Evolutionary conservation across 64 coral and sea anemone species (phyloP).

Genomic region (Stylophora pistillata): DNA sequence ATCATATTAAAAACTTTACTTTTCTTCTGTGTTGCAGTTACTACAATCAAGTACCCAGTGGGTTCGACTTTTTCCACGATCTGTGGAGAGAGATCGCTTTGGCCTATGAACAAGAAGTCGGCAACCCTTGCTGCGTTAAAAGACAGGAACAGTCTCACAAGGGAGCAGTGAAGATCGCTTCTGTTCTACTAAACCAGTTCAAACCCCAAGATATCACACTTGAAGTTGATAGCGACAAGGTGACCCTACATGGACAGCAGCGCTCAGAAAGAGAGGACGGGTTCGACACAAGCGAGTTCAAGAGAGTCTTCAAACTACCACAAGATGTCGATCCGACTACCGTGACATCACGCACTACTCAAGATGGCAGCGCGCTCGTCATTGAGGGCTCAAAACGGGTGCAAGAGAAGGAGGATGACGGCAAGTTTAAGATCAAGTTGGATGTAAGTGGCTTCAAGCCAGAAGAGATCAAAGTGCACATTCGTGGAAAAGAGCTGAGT

Average conservation of each 20-base stretch:
- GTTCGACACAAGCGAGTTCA: conserved; percentile 71
- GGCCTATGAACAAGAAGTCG: neutral
- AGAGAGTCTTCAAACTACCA: conserved; percentile 61
- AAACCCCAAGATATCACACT: conserved; percentile 54
- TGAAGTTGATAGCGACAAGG: conserved; percentile 31
- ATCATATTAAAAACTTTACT: neutral
- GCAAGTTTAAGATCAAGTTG: conserved; percentile 73
- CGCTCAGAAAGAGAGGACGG: conserved; percentile 62
- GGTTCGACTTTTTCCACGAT: neutral
- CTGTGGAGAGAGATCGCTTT: neutral
- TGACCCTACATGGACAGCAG: conserved; percentile 69
- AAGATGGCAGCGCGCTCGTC: conserved; percentile 60
- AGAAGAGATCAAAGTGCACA: conserved; percentile 82
- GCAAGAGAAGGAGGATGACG: conserved; percentile 55
- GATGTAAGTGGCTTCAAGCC: conserved; percentile 73
- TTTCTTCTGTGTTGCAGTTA: neutral
- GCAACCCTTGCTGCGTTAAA: neutral
- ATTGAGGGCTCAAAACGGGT: conserved; percentile 38
- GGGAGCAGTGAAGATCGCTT: conserved; percentile 23
- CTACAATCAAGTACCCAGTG: neutral
- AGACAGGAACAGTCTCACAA: neutral
- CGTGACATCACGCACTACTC: conserved; percentile 44
- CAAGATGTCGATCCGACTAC: conserved; percentile 70
- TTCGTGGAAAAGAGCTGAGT: conserved; percentile 68
- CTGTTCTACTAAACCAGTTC: conserved; percentile 25